Evolutionary conservation across 1,140 invertebrate species (phyloP).

Genomic region (Oryctes rhinoceros): DNA sequence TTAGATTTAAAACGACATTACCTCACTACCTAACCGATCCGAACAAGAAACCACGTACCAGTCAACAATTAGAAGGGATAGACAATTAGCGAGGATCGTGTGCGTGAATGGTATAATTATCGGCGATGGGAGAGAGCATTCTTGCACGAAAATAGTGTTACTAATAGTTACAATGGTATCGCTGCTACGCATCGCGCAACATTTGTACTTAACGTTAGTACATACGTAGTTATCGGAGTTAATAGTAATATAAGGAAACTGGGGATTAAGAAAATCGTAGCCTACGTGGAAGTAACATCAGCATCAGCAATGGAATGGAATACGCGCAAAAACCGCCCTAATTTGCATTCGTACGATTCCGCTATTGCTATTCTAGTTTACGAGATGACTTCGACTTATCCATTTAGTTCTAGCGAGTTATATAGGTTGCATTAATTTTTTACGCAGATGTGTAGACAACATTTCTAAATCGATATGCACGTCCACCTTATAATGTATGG

Average conservation of each 20-base stretch:
- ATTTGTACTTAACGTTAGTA: background rate
- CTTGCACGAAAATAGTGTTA: constrained; percentile 21
- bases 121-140: constrained; percentile 12
- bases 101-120: constrained; percentile 22
- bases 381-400: no score
- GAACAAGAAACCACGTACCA: constrained; percentile 3
- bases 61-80: constrained; percentile 14
- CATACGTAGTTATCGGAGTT: background rate
- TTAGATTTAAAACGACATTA: constrained; percentile 10
- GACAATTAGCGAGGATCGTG: constrained; percentile 13
- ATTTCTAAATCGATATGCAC: background rate
- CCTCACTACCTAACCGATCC: constrained; percentile 1
- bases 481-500: background rate
- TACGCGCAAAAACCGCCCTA: no score
- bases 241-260: background rate
- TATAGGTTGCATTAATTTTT: background rate
- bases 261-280: background rate
- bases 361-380: no score
- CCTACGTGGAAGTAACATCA: no score
- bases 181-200: background rate
- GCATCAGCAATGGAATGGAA: no score
- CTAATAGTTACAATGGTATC: background rate
- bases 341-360: no score
- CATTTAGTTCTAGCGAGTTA: background rate
- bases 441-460: no score